A percentile compares a stretch with the other conserved stretches of the same genome.
Evolutionary conservation across 2,797 vertebrate species (phyloP).

Genomic region (Erithacus rubecula): DNA sequence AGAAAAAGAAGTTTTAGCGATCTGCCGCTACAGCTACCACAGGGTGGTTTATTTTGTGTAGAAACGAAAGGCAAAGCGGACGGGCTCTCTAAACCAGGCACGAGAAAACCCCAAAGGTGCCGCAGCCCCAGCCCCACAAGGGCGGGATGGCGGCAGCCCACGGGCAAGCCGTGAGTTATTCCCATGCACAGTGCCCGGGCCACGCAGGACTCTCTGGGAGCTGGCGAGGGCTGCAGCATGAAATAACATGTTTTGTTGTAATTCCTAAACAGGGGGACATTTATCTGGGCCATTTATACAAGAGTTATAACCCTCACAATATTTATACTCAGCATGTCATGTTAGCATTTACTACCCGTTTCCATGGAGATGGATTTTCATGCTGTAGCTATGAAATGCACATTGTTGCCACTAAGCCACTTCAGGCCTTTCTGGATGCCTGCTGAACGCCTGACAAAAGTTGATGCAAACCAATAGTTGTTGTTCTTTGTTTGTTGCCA

Average conservation of each 20-base stretch:
- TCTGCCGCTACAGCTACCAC: background rate
- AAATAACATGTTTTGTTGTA: constrained; percentile 60
- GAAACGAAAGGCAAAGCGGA: background rate
- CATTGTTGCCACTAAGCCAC: constrained; percentile 81
- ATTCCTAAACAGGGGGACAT: constrained; percentile 45
- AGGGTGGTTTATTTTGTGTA: background rate
- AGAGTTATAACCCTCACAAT: constrained; percentile 69
- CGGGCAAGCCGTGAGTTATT: background rate
- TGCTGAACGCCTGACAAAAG: constrained; percentile 82
- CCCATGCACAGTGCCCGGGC: background rate
- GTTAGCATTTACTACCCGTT: constrained; percentile 76
- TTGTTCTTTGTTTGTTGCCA: constrained; percentile 85
- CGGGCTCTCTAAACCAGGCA: fast-evolving
- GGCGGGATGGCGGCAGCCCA: background rate
- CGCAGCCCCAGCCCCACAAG: background rate
- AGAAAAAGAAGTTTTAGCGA: background rate
- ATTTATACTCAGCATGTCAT: constrained; percentile 70
- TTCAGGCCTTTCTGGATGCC: constrained; percentile 80
- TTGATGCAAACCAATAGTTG: constrained; percentile 82
- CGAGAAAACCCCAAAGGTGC: background rate
- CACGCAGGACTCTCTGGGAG: background rate
- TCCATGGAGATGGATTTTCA: constrained; percentile 83
- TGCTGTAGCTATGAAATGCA: constrained; percentile 87
- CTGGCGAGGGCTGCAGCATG: background rate
- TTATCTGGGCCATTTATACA: constrained; percentile 55